A percentile compares a stretch with the other conserved stretches of the same genome.
Conservation (phyloP, 2,113 vertebrate species). For the Murina feae region DNA sequence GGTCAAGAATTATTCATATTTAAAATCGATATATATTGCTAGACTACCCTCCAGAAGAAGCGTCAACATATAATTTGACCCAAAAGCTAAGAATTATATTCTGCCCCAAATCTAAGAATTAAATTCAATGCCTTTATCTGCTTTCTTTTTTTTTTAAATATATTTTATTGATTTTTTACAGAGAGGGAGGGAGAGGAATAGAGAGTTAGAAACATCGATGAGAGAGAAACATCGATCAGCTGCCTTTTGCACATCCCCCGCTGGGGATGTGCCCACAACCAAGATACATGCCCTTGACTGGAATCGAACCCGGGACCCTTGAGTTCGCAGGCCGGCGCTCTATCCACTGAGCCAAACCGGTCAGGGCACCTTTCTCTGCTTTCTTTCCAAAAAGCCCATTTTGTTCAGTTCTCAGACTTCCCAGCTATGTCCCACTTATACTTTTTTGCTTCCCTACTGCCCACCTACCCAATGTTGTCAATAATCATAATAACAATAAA, state of each 20-base stretch:
- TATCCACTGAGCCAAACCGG: no score
- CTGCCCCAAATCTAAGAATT: background rate
- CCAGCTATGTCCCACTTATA: constrained; percentile 18
- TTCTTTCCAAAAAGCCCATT: background rate
- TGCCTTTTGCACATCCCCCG: no score
- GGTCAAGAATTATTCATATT: background rate
- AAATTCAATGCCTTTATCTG: background rate
- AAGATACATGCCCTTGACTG: no score
- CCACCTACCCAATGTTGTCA: constrained; percentile 39
- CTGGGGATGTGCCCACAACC: no score
- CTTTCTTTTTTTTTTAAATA: no score
- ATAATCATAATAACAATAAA: constrained; percentile 25
- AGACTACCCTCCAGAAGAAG: background rate
- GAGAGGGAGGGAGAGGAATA: no score
- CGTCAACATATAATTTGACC: background rate
- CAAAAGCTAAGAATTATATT: background rate
- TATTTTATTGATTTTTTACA: no score
- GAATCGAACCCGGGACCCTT: no score
- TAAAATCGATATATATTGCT: background rate
- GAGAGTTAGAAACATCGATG: no score
- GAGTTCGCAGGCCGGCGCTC: no score
- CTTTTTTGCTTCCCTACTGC: background rate
- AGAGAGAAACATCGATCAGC: no score
- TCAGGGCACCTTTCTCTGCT: no score
- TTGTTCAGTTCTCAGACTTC: background rate